Percentiles rank a stretch among this genome's conserved stretches.
These are phyloP conservation scores for Neoarius graeffei DNA, from an alignment of 2,113 vertebrate genomes.

Conservation along the genomic window DNA sequence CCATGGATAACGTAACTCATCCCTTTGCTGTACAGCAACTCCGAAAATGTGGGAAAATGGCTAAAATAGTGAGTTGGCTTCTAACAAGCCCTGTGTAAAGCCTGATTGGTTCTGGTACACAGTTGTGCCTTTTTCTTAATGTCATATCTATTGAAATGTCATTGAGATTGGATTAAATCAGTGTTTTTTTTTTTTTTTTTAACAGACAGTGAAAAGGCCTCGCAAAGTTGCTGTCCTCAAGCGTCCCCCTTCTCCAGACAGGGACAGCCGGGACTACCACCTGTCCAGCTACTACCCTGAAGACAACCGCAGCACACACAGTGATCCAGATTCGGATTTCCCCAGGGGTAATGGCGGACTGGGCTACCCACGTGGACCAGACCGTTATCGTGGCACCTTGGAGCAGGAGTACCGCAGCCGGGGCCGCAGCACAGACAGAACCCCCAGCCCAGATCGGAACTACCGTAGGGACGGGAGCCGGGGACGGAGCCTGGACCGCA, in stretches of 20 bases:
- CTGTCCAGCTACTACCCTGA: slow-evolving; percentile 79
- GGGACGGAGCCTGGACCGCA: slow-evolving; percentile 73
- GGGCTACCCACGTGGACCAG: slow-evolving; percentile 80
- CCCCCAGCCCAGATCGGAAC: slow-evolving; percentile 73
- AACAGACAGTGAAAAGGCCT: slow-evolving; percentile 88
- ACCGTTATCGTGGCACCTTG: slow-evolving; percentile 66
- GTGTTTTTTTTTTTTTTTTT: background rate
- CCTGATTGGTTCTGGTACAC: background rate
- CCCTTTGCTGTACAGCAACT: slow-evolving; percentile 93
- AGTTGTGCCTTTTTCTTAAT: background rate
- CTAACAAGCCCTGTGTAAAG: background rate
- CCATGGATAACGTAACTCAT: slow-evolving; percentile 92
- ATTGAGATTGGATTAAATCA: background rate
- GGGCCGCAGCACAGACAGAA: slow-evolving; percentile 73
- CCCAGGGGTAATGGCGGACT: slow-evolving; percentile 72
- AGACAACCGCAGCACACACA: slow-evolving; percentile 76
- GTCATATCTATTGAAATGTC: background rate
- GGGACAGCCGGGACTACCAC: slow-evolving; percentile 77
- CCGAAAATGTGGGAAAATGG: slow-evolving; percentile 91
- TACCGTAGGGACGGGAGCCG: slow-evolving; percentile 69
- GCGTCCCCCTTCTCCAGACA: slow-evolving; percentile 73
- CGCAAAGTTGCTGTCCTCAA: slow-evolving; percentile 78
- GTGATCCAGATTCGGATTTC: slow-evolving; percentile 79
- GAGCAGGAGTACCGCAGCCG: slow-evolving; percentile 71
- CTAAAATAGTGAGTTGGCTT: slow-evolving; percentile 86